phyloP scores from a whole-genome alignment of 1,140 invertebrate genomes.

The Polypedilum vanderplanki region DNA sequence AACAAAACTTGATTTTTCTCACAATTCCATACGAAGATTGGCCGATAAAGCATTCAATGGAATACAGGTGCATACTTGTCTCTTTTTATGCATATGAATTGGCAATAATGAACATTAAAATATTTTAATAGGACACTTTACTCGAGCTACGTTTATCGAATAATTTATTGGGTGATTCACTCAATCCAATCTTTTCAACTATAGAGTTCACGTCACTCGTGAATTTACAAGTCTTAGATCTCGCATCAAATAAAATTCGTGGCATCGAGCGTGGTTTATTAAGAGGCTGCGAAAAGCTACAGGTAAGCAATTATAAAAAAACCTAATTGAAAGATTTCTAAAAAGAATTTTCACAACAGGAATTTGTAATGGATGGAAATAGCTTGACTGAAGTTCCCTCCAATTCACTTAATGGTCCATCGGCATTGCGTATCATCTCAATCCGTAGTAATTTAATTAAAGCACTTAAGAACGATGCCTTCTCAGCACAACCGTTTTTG shows the following conservation, averaged over 20 bases:
- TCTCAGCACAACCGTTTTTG: conserved; percentile 57
- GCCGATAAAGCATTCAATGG: conserved; percentile 67
- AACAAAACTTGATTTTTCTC: conserved; percentile 68
- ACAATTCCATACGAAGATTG: conserved; percentile 70
- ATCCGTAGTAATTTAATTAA: conserved; percentile 72
- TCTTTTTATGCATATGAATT: not conserved
- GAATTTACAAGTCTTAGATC: conserved; percentile 64
- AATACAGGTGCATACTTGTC: conserved; percentile 43
- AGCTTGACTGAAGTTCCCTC: conserved; percentile 66
- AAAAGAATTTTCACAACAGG: conserved; percentile 49
- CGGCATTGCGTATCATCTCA: conserved; percentile 60
- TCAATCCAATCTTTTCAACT: conserved; percentile 83
- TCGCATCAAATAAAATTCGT: conserved; percentile 69
- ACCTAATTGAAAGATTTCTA: not conserved
- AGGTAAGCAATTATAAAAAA: conserved; percentile 45
- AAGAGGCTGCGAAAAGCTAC: conserved; percentile 67
- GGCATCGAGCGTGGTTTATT: conserved; percentile 77
- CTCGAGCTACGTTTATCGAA: conserved; percentile 65
- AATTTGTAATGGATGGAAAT: conserved; percentile 73
- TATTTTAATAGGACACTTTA: conserved; percentile 47
- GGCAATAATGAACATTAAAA: conserved; percentile 20
- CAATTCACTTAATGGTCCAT: conserved; percentile 69
- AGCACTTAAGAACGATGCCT: conserved; percentile 55
- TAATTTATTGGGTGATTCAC: conserved; percentile 77
- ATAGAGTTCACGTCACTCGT: conserved; percentile 71